These are phyloP conservation scores for Torymus aiolomorphi DNA, from an alignment of 2,888 invertebrate genomes.

Conservation along the genomic window DNA sequence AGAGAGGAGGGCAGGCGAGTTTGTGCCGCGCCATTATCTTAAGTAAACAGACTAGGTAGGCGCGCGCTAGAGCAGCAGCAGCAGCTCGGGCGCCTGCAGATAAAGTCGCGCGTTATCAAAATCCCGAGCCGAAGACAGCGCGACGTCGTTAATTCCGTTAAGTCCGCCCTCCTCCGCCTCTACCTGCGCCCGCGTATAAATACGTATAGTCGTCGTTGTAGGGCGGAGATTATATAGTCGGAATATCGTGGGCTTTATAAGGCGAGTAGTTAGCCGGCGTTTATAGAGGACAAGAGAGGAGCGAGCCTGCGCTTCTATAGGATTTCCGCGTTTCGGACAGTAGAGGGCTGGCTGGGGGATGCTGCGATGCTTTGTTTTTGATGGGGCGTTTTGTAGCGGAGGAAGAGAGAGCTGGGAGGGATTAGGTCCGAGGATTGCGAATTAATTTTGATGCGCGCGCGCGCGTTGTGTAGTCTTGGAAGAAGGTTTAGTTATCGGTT, in stretches of 20 bases:
- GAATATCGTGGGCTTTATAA: conserved; percentile 20
- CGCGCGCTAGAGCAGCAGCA: conserved; percentile 42
- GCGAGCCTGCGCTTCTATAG: no score
- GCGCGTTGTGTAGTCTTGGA: no score
- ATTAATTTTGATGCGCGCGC: no score
- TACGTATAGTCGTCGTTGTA: conserved; percentile 15
- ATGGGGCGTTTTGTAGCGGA: no score
- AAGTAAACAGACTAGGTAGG: conserved; percentile 72
- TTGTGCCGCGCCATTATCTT: conserved; percentile 70
- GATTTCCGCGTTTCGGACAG: no score
- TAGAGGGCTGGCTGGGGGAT: no score
- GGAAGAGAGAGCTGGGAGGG: no score
- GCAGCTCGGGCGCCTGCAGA: conserved; percentile 64
- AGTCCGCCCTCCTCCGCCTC: conserved; percentile 53
- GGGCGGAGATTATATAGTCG: conserved; percentile 36
- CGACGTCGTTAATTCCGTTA: conserved; percentile 65
- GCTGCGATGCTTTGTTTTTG: no score
- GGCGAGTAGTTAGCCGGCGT: conserved; percentile 16
- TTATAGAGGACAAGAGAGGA: no score
- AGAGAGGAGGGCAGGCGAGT: conserved; percentile 18
- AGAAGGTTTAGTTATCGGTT: background rate
- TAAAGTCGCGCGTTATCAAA: conserved; percentile 73
- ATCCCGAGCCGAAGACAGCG: conserved; percentile 64
- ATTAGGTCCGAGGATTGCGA: no score
- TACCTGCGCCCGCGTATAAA: conserved; percentile 24